These are phyloP conservation scores for Eclectus roratus DNA, from an alignment of 2,113 vertebrate species.

Conservation along the genomic window DNA sequence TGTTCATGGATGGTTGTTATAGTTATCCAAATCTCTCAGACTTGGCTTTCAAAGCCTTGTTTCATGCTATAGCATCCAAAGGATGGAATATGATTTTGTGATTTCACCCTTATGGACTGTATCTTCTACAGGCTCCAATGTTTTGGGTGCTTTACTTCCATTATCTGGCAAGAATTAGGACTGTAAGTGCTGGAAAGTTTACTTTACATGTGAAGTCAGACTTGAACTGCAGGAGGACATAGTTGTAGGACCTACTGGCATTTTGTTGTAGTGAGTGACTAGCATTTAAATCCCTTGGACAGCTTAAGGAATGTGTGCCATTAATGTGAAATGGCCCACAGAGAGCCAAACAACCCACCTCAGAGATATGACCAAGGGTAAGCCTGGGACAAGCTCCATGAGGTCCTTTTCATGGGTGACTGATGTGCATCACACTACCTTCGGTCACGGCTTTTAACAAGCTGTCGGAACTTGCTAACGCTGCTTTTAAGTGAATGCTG, in stretches of 20 bases:
- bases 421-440: not conserved
- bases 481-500: conserved; percentile 12
- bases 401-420: not conserved
- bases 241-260: fast-evolving
- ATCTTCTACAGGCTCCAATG: not conserved
- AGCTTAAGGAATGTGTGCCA: fast-evolving
- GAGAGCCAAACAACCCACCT: not conserved
- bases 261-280: not conserved
- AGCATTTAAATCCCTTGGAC: not conserved
- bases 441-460: not conserved
- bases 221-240: not conserved
- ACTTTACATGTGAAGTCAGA: not conserved
- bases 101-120: not conserved
- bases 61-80: not conserved
- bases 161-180: not conserved
- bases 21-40: not conserved
- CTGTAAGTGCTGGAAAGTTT: not conserved
- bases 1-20: not conserved
- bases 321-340: not conserved
- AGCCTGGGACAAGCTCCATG: not conserved
- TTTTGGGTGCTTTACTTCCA: not conserved
- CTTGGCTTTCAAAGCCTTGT: not conserved
- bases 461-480: not conserved
- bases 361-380: not conserved
- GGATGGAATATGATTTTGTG: not conserved